Evolutionary conservation across 2,113 vertebrate species (phyloP).

Genomic region (Xerus inauris): DNA sequence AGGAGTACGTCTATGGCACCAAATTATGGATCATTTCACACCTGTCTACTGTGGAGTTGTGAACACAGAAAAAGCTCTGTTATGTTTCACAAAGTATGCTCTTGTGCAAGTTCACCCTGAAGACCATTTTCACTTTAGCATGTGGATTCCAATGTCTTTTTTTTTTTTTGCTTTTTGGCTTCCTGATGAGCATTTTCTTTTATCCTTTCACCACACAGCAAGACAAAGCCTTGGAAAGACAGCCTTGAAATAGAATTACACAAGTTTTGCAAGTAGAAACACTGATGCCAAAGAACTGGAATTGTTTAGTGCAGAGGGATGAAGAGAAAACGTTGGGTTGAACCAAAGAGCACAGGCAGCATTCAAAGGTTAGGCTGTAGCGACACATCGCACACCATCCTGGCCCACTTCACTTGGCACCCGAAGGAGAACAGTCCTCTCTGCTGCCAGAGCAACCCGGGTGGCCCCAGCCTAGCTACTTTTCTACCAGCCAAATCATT

Average conservation of each 20-base stretch:
- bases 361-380: constrained; percentile 22
- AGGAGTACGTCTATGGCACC: background rate
- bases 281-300: constrained; percentile 75
- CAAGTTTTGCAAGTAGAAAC: constrained; percentile 70
- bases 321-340: background rate
- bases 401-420: background rate
- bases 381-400: background rate
- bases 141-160: background rate
- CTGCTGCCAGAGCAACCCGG: constrained; percentile 47
- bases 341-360: background rate
- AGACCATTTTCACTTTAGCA: background rate
- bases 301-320: constrained; percentile 73
- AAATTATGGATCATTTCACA: background rate
- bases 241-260: constrained; percentile 76
- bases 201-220: constrained; percentile 68
- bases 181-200: constrained; percentile 62
- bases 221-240: constrained; percentile 74
- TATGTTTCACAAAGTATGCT: background rate
- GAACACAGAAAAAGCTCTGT: background rate
- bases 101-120: background rate
- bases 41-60: background rate
- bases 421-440: background rate
- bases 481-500: constrained; percentile 25
- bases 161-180: constrained; percentile 38
- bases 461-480: constrained; percentile 29